Evolutionary conservation across 30 jellyfish, hydroid and myxozoan genomes (phyloP), one percentile per base, ranked within the genome.

Genomic region (Aurelia aurita): DNA sequence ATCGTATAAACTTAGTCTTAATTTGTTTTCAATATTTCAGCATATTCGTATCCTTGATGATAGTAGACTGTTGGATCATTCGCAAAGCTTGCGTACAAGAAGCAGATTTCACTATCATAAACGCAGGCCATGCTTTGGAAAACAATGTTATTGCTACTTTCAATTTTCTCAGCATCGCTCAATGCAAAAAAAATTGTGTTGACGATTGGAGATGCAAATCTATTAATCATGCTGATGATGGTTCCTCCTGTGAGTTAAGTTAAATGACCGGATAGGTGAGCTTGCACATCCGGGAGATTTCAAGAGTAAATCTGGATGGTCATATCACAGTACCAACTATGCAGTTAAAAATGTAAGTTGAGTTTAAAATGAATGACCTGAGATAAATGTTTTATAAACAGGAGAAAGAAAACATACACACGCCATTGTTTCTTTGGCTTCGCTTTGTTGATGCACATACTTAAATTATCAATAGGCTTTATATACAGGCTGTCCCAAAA

Each of bases 41-140:
- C 47, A 4, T 35, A 2, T 5, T 6, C 6, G 47, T 12, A 2
- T 4, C 47, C 47, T 18, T 71, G 83, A 20, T 65, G 19, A 54
- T 51, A 51, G 74, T 62, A 16, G 86, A 74, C 3, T 49, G 86
- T 61, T 74, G 86, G 86, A 74, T 74, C 29, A 20, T 74, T 23
- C 55, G 86, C 18, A 21, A 47, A 35, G n/a, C 72, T 47, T 74
- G 86, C 72, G 14, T 39, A 27, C 45, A 21, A 13, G 86, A 74
- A 28, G 58, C 69, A 12, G 74, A 74, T 21, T 74, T 74, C 63
- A 3, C 29, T 29, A 25, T 11, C 19, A 31, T n/a, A 27, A 16
- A 11, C 0, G 63, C 2, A 9, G 74, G 63, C 44, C 43, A n/a
- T 61, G 63, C 35, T 7, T 35, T 74, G 69, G 32, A 53, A 23